Evolutionary conservation across 2,888 invertebrate species (phyloP), one percentile per base, ranked within the genome.

Genomic region (Clivina fossor): DNA sequence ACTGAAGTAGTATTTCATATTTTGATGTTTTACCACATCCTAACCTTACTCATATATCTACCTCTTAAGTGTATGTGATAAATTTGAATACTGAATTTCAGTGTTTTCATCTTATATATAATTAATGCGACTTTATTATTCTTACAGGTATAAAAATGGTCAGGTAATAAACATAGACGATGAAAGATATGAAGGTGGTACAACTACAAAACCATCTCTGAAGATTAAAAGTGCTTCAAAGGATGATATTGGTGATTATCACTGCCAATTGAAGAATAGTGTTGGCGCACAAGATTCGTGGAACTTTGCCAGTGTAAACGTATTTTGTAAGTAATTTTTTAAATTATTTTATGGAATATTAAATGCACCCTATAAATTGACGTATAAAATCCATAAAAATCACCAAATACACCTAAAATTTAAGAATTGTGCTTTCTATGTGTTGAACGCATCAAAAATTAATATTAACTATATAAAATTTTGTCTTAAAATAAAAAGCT

Each of bases 201-300:
- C 81, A 40, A 79, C 83, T 0, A 84, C 86, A 59, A 84, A 88
- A 68, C 87, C 89, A 4, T 83, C 87, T 0, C 78, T 95, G 38
- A 81, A 86, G 57, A 88, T 95, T 62, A 81, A 81, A 65, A 85
- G 89, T 63, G 83, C 91, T 0, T 80, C 82, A 2, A 81, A 90
- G 7, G 78, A 78, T 1, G 94, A 95, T 72, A 85, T 87, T 74
- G 95, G 93, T 46, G 84, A 85, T 66, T 96, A 95, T 73, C 83
- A 84, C 19, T 95, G 94, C 68, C 77, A 84, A 58, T 80, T 93
- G 40, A 80, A 83, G 61, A 96, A 96, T 70, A 80, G 80, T 20
- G 87, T 93, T 20, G 93, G 91, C 3, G 80, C 83, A 41, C 84
- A 86, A 7, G 80, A 81, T 61, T 88, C 91, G 7, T 82, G 84